phyloP scores from a whole-genome alignment of 2,888 invertebrate species.

The Drosophila formosana region DNA sequence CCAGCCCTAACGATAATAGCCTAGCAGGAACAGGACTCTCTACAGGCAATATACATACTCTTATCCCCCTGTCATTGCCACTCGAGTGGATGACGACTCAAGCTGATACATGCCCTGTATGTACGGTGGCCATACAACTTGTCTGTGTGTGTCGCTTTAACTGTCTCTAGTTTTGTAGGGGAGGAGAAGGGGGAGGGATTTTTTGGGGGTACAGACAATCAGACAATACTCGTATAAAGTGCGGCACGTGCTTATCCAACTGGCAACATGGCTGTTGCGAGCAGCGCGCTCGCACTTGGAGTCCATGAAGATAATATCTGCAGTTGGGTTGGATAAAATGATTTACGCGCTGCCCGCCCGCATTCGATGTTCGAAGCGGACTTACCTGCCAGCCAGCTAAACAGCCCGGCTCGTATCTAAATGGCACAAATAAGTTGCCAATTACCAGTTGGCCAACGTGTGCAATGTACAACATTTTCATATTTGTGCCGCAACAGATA shows the following conservation, averaged over 20 bases:
- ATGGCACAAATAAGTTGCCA: constrained; percentile 64
- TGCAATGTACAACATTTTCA: constrained; percentile 31
- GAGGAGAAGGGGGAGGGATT: constrained; percentile 17
- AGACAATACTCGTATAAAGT: constrained; percentile 35
- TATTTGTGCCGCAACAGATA: constrained; percentile 32
- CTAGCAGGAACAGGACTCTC: constrained; percentile 19
- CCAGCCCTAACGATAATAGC: constrained; percentile 17
- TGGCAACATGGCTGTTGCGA: constrained; percentile 16
- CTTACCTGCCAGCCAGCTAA: constrained; percentile 15
- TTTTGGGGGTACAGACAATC: constrained; percentile 32
- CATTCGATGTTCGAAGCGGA: background rate
- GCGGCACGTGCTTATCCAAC: constrained; percentile 43
- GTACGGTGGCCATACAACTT: constrained; percentile 37
- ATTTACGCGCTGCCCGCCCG: constrained; percentile 60
- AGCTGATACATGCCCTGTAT: constrained; percentile 22
- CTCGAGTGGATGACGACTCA: constrained; percentile 39
- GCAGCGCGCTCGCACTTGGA: constrained; percentile 11
- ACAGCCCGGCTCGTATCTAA: constrained; percentile 32
- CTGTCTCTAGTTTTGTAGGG: constrained; percentile 25
- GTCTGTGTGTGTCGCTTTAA: background rate
- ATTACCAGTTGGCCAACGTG: constrained; percentile 49
- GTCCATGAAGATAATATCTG: constrained; percentile 58
- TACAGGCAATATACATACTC: constrained; percentile 54
- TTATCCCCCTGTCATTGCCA: constrained; percentile 51
- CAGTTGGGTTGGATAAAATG: constrained; percentile 67